Evolutionary conservation across 2,888 invertebrate species (phyloP).

Genomic region (Camptogramma bilineatum): DNA sequence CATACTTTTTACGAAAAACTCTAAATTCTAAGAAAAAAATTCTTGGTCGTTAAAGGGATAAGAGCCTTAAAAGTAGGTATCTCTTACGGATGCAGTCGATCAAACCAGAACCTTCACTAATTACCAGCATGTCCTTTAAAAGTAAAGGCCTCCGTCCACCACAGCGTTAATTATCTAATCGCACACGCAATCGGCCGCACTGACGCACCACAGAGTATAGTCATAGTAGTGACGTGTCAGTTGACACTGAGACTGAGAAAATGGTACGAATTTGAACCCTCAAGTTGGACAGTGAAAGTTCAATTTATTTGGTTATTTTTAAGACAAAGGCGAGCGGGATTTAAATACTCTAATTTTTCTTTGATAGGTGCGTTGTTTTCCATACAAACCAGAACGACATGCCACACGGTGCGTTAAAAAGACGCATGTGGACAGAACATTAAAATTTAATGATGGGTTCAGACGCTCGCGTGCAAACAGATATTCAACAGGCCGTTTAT

Average conservation of each 20-base stretch:
- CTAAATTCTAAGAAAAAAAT: no score
- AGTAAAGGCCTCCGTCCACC: slow-evolving; percentile 40
- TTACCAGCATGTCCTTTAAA: slow-evolving; percentile 30
- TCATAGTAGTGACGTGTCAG: slow-evolving; percentile 14
- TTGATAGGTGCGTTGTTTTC: no score
- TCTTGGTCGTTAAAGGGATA: no score
- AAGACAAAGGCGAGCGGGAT: no score
- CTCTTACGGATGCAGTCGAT: slow-evolving; percentile 12
- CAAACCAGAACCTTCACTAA: slow-evolving; percentile 15
- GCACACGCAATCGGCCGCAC: slow-evolving; percentile 62
- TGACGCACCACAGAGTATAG: slow-evolving; percentile 40
- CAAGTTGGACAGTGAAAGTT: not conserved
- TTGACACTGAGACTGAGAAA: not conserved
- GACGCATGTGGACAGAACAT: no score
- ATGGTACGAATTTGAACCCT: not conserved
- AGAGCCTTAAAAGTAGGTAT: not conserved
- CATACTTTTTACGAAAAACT: no score
- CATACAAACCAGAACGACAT: no score
- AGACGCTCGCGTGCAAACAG: no score
- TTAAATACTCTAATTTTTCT: no score
- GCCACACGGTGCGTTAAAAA: no score
- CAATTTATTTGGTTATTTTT: not conserved
- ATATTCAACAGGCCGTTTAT: no score
- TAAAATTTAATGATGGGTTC: no score
- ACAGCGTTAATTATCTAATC: slow-evolving; percentile 75